Conservation (phyloP, 1,140 invertebrate species). For the Copidosoma floridanum region DNA sequence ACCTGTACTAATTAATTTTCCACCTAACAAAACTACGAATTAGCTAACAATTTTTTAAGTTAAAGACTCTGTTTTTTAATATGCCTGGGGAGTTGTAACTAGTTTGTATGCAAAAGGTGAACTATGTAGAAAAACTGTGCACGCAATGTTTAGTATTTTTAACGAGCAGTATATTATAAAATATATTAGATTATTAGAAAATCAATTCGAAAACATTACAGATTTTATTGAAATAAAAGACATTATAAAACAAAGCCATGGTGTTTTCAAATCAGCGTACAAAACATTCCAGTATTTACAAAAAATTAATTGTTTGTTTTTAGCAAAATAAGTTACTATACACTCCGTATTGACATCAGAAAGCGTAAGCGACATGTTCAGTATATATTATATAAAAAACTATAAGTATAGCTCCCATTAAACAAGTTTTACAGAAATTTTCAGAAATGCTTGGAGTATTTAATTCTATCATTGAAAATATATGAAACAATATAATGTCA, state of each 20-base stretch:
- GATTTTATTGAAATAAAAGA: not conserved
- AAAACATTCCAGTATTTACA: constrained; percentile 3
- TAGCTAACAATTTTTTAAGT: not conserved
- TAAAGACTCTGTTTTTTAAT: not conserved
- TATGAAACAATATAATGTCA: too few relatives aligned
- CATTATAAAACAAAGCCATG: constrained; percentile 6
- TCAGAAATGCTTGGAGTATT: too few relatives aligned
- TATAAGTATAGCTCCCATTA: too few relatives aligned
- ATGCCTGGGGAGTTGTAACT: not conserved
- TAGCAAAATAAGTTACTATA: not conserved
- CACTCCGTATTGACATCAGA: too few relatives aligned
- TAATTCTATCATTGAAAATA: too few relatives aligned
- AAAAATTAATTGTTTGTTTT: not conserved
- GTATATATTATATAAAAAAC: too few relatives aligned
- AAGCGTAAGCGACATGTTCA: too few relatives aligned
- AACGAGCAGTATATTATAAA: not conserved
- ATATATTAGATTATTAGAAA: not conserved
- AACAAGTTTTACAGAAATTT: too few relatives aligned
- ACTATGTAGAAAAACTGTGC: not conserved
- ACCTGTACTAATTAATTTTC: too few relatives aligned
- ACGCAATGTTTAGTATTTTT: not conserved
- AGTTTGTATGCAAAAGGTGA: not conserved
- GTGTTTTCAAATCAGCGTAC: not conserved
- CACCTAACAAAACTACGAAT: too few relatives aligned
- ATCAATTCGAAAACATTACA: not conserved